Evolutionary conservation across 2,888 invertebrate species (phyloP).

Genomic region (Tetrapedia diversipes): DNA sequence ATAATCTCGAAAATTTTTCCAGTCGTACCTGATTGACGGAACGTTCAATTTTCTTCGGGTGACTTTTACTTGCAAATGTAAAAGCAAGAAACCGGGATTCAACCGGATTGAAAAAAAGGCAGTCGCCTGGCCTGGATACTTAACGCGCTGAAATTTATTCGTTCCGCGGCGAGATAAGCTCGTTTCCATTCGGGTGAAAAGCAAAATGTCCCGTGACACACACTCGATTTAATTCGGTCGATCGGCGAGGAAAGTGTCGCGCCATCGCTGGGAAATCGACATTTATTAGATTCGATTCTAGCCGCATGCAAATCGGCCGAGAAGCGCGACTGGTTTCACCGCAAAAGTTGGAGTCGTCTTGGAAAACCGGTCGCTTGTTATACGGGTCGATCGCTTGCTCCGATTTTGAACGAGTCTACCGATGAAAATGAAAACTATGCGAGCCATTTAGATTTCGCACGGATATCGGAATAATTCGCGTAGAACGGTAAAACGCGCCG

Average conservation of each 20-base stretch:
- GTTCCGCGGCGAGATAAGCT: conserved; percentile 14
- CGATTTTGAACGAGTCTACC: neutral
- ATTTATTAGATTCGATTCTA: conserved; percentile 37
- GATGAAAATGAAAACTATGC: conserved; percentile 14
- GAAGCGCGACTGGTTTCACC: conserved; percentile 45
- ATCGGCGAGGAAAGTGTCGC: conserved; percentile 1
- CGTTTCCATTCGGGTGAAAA: conserved; percentile 15
- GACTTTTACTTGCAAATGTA: conserved; percentile 46
- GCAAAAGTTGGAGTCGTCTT: conserved; percentile 15
- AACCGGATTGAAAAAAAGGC: neutral
- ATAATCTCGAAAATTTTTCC: too few relatives aligned
- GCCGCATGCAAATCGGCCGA: conserved; percentile 42
- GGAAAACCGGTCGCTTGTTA: conserved; percentile 33
- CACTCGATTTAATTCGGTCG: conserved; percentile 31
- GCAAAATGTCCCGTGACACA: conserved; percentile 18
- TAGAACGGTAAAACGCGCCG: neutral
- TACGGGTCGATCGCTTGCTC: neutral
- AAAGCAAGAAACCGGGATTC: conserved; percentile 44
- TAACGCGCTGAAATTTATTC: conserved; percentile 30
- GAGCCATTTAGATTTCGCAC: neutral
- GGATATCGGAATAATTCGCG: neutral
- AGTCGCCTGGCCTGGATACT: conserved; percentile 30
- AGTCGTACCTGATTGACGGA: neutral
- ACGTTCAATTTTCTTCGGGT: neutral
- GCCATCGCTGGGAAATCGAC: conserved; percentile 35